These are phyloP conservation scores for Phodopus roborovskii DNA, from an alignment of 2,113 vertebrate genomes.

Conservation along the genomic window DNA sequence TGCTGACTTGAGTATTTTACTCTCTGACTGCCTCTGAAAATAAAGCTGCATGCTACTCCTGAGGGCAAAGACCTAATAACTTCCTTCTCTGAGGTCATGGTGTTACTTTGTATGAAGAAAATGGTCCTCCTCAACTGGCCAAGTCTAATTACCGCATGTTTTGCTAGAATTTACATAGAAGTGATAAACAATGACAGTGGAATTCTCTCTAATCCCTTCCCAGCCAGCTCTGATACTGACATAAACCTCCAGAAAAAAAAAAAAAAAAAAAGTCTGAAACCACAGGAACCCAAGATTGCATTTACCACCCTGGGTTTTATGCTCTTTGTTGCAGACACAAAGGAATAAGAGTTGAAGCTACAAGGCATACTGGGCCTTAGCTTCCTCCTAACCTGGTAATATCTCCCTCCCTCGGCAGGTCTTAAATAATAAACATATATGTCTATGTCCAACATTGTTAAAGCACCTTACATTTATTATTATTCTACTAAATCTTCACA, in stretches of 20 bases:
- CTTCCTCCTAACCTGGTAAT: not conserved
- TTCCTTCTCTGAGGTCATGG: conserved; percentile 31
- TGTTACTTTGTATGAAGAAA: conserved; percentile 1
- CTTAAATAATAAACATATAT: not conserved
- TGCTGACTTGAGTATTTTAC: not conserved
- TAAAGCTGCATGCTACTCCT: not conserved
- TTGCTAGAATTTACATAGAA: conserved; percentile 36
- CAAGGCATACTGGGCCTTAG: not conserved
- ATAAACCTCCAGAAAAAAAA: conserved; percentile 29
- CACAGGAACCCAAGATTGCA: not conserved
- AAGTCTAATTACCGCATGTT: conserved; percentile 18
- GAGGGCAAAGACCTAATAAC: not conserved
- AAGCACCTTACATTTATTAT: not conserved
- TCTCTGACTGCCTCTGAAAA: not conserved
- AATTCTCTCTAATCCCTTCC: conserved; percentile 35
- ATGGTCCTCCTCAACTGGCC: conserved; percentile 25
- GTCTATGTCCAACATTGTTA: not conserved
- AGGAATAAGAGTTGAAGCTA: conserved; percentile 33
- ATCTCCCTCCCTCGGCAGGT: not conserved
- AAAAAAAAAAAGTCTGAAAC: not conserved
- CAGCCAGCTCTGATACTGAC: not conserved
- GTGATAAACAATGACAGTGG: not conserved
- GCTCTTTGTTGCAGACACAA: conserved; percentile 14
- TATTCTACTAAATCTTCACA: not conserved
- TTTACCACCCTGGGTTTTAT: conserved; percentile 62